Base-by-base conservation (phyloP, 2,797 vertebrate genomes). In the Arctocebus calabarensis region DNA sequence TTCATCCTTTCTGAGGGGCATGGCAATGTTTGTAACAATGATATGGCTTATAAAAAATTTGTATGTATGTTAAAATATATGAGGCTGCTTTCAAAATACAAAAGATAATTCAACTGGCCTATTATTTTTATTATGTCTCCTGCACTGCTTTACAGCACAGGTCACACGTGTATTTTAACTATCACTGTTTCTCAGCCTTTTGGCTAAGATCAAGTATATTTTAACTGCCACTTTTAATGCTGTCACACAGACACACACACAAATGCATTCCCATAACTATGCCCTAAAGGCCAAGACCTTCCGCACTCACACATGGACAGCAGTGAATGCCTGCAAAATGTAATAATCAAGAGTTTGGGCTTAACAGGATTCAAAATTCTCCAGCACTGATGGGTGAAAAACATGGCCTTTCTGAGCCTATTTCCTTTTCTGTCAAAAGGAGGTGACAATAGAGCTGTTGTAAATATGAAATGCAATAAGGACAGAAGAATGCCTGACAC, bases 31-130 rank as follows among this genome's bases (percentile, higher is more conserved):
- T 29, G 4, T 90, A 83, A 45, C 11, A 87, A 78, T 2, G 75
- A 20, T 29, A 59, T 29, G 77, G 17, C 32, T 70, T 45, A 75
- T 40, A 37, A 78, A 77, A 84, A 82, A 77, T 91, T 25, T 7
- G 9, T 43, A 87, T 75, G 23, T 70, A 57, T 55, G 16, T 23
- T 89, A 66, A 82, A 40, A 2, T 64, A 84, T n/a, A 91, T 17
- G 43, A 81, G 77, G n/a, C 16, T 84, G 25, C 27, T 88, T 96
- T 90, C 74, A 86, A 95, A 94, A 84, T 43, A 57, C 8, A 78
- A 82, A 88, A 40, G 12, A 27, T 75, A 23, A 48, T 81, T 86
- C 57, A 87, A 45, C 52, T 27, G 23, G 55, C 48, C 74, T 71
- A 17, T 22, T 62, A 29, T 52, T 85, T 93, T 91, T 82, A 55